These are phyloP conservation scores for Periophthalmodon schlosseri DNA, from an alignment of 2,113 vertebrate species.

Conservation along the genomic window DNA sequence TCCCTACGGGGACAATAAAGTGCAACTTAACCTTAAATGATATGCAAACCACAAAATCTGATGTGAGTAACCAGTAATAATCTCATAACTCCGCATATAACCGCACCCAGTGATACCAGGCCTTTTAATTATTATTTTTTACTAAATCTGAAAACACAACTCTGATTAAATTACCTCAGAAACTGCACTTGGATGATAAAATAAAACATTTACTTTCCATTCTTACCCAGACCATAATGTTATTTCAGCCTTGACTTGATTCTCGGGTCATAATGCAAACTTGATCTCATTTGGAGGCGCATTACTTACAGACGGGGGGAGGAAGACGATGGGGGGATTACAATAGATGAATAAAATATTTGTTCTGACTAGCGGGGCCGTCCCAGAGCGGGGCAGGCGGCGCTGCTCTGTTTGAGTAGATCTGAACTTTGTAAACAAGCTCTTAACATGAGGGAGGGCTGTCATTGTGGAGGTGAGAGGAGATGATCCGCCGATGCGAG, in stretches of 20 bases:
- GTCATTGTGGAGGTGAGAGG: background rate
- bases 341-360: constrained; percentile 15
- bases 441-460: constrained; percentile 4
- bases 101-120: too few species aligned
- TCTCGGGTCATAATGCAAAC: background rate
- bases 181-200: background rate
- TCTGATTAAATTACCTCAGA: background rate
- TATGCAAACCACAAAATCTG: too few species aligned
- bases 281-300: background rate
- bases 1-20: too few species aligned
- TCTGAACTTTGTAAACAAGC: constrained; percentile 11
- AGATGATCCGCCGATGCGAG: background rate
- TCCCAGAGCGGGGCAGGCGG: background rate
- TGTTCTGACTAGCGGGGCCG: background rate
- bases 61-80: too few species aligned
- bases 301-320: background rate
- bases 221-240: background rate
- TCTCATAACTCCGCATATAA: too few species aligned
- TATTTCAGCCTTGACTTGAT: constrained; percentile 6
- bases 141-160: too few species aligned
- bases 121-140: too few species aligned
- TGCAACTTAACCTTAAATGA: too few species aligned
- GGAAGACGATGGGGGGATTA: background rate
- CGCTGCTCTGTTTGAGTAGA: background rate
- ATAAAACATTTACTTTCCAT: background rate